phyloP scores from a whole-genome alignment of 2,113 vertebrate genomes.

The Channa argus region DNA sequence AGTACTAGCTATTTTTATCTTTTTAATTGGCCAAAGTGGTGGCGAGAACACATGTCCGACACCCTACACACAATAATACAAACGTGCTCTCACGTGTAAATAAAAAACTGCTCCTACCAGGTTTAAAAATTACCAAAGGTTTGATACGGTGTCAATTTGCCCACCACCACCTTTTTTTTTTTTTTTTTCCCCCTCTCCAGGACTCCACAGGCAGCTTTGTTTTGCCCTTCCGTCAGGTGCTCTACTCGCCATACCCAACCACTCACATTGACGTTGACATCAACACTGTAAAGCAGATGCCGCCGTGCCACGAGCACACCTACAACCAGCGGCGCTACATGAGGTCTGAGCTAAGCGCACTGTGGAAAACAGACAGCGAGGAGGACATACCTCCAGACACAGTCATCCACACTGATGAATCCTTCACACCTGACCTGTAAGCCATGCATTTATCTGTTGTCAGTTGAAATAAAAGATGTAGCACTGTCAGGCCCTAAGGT shows the following conservation, averaged over 20 bases:
- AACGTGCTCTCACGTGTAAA: background rate
- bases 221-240: constrained; percentile 95
- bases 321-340: constrained; percentile 96
- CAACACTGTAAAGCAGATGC: constrained; percentile 98
- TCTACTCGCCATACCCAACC: constrained; percentile 95
- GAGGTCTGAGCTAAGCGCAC: constrained; percentile 89
- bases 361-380: constrained; percentile 94
- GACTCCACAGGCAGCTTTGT: constrained; percentile 97
- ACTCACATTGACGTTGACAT: constrained; percentile 98
- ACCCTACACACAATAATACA: background rate
- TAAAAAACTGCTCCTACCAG: background rate
- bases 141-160: constrained; percentile 5
- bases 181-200: constrained; percentile 70
- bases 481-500: background rate
- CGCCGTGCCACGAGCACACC: constrained; percentile 95
- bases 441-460: constrained; percentile 43
- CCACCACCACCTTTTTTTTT: background rate
- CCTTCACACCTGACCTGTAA: constrained; percentile 95
- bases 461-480: background rate
- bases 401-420: constrained; percentile 91
- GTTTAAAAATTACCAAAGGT: background rate
- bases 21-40: too few relatives aligned
- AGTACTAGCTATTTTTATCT: too few relatives aligned
- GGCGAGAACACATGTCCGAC: background rate
- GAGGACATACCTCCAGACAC: constrained; percentile 92